phyloP scores from a whole-genome alignment of 2,888 invertebrate genomes.

The Drosophila subquinaria region DNA sequence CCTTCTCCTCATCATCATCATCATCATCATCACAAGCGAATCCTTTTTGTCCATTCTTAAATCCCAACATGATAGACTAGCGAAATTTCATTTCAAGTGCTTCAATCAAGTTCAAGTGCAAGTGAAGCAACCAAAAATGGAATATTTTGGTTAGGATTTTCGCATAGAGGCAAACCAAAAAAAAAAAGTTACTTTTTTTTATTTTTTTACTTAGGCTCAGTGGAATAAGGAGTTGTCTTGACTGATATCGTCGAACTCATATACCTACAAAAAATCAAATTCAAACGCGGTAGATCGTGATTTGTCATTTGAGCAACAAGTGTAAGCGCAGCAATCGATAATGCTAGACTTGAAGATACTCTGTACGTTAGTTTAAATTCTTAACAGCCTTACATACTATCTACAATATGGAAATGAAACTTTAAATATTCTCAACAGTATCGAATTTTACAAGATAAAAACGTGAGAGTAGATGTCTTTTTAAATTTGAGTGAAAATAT shows the following conservation, averaged over 20 bases:
- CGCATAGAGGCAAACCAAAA: not conserved
- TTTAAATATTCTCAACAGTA: too few relatives aligned
- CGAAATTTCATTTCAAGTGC: constrained; percentile 41
- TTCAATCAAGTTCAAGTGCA: constrained; percentile 9
- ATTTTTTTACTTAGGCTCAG: too few relatives aligned
- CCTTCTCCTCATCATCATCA: constrained; percentile 36
- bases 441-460: too few relatives aligned
- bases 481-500: too few relatives aligned
- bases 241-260: too few relatives aligned
- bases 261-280: too few relatives aligned
- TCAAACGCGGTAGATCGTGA: not conserved
- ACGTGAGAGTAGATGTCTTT: too few relatives aligned
- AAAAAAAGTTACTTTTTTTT: constrained; percentile 1
- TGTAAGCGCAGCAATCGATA: too few relatives aligned
- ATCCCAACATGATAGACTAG: constrained; percentile 15
- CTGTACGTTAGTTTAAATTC: not conserved
- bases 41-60: constrained; percentile 52
- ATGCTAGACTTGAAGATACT: not conserved
- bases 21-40: constrained; percentile 40
- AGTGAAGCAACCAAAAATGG: not conserved
- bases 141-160: constrained; percentile 2
- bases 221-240: too few relatives aligned
- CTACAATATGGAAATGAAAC: too few relatives aligned
- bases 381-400: too few relatives aligned
- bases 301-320: not conserved